Evolutionary conservation across 2,113 vertebrate genomes (phyloP), one percentile per base, ranked within the genome.

Genomic region (Mobula birostris): DNA sequence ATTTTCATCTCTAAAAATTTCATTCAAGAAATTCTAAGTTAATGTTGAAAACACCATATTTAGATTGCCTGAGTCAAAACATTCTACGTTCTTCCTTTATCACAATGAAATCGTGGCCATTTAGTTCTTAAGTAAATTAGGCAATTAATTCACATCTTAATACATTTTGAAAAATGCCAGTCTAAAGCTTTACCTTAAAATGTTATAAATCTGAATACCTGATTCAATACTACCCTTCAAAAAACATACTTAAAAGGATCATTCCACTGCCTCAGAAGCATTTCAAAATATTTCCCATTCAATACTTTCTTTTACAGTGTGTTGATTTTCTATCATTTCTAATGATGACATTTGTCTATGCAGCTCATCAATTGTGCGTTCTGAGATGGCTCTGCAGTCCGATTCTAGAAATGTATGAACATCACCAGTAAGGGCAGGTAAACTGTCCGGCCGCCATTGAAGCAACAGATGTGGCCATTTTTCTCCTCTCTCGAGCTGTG

Each of bases 1-100:
- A 98, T 96, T 95, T 96, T 97, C 85, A 95, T 91, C 95, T 97
- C 98, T 99, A 94, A 94, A 95, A 96, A 87, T 66, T 79, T 27
- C 70, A 93, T 9, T 21, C 19, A 93, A 93, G 32, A 76, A 72
- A 93, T 74, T 40, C 68, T n/a, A 68, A 92, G 40, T 92, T 92
- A 27, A 74, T 14, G 19, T 93, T 74, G 27, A 74, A 72, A 93
- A 93, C 11, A n/a, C 24, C 83, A 36, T 58, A 85, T 24, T 21
- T 56, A 56, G 40, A 56, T 56, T 17, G 48, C 48, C 7, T 83
- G 48, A 58, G 21, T 36, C 48, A 58, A 79, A 85, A 56, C 82
- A 56, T 21, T 36, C 80, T 48, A 40, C 36, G 17, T 83, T 83
- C 78, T 5, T 32, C 6, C n/a, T 77, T 77, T 77, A 77, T 77